phyloP scores from a whole-genome alignment of 2,113 vertebrate species.

The Crotalus viridis region DNA sequence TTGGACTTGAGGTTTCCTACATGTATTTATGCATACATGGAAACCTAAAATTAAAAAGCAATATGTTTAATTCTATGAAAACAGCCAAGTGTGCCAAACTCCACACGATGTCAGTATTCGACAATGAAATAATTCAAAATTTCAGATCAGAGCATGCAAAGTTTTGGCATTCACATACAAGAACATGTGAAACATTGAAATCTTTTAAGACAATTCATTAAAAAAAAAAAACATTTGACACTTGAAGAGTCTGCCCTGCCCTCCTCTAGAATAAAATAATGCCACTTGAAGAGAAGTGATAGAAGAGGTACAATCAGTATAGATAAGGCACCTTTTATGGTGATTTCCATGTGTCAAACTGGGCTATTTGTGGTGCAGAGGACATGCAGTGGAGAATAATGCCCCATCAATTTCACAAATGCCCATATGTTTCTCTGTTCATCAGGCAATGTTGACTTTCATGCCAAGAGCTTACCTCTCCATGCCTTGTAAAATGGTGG shows the following conservation, averaged over 20 bases:
- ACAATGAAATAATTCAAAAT: not conserved
- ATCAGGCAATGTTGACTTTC: not conserved
- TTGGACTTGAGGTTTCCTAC: not conserved
- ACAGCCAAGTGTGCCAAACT: not conserved
- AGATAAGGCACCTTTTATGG: not conserved
- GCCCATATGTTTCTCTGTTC: not conserved
- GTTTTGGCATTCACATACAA: not conserved
- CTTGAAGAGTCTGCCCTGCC: not conserved
- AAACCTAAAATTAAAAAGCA: not conserved
- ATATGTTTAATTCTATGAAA: not conserved
- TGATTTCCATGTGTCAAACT: not conserved
- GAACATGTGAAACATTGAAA: not conserved
- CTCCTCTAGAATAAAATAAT: not conserved
- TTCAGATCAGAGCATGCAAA: not conserved
- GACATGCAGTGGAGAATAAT: not conserved
- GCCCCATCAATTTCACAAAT: not conserved
- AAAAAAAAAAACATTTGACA: not conserved
- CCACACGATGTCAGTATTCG: not conserved
- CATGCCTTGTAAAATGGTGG: not conserved
- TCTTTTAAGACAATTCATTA: not conserved
- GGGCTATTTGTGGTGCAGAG: not conserved
- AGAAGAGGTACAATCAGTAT: not conserved
- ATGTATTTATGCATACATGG: not conserved
- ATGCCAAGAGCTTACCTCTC: not conserved
- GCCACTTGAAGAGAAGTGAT: not conserved